Conservation (phyloP, 2,797 vertebrate species). For the Garrulus glandarius region DNA sequence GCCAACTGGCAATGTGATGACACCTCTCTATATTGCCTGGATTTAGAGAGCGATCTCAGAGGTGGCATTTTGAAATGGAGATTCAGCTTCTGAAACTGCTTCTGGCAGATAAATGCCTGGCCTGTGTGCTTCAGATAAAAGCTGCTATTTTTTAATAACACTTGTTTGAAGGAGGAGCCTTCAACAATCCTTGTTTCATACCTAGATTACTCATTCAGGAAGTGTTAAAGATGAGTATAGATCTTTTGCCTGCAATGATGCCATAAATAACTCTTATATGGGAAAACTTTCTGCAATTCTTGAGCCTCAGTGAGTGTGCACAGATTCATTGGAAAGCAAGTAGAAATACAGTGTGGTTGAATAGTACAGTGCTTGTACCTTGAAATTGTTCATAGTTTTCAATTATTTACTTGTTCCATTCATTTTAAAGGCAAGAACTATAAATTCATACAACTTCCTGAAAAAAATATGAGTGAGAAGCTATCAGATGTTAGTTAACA, state of each 20-base stretch:
- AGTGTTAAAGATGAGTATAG: not conserved
- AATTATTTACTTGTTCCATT: not conserved
- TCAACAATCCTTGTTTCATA: not conserved
- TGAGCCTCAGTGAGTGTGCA: not conserved
- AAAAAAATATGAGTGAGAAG: not conserved
- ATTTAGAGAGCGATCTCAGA: slow-evolving; percentile 45
- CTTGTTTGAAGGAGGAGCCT: not conserved
- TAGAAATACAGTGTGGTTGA: not conserved
- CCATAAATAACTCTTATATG: not conserved
- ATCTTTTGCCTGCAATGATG: not conserved
- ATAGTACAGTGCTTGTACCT: not conserved
- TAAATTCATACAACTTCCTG: not conserved
- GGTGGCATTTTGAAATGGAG: not conserved
- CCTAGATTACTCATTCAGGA: not conserved
- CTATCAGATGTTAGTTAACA: not conserved
- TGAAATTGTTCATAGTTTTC: not conserved
- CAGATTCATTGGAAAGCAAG: not conserved
- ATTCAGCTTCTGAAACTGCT: slow-evolving; percentile 6
- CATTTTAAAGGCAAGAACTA: not conserved
- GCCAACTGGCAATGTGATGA: slow-evolving; percentile 18
- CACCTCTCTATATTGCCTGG: not conserved
- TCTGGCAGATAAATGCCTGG: not conserved
- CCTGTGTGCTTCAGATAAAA: not conserved
- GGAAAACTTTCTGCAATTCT: not conserved
- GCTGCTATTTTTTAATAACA: not conserved